Evolutionary conservation across 2,888 invertebrate species (phyloP), one percentile per base, ranked within the genome.

Genomic region (Parnassius orleans): DNA sequence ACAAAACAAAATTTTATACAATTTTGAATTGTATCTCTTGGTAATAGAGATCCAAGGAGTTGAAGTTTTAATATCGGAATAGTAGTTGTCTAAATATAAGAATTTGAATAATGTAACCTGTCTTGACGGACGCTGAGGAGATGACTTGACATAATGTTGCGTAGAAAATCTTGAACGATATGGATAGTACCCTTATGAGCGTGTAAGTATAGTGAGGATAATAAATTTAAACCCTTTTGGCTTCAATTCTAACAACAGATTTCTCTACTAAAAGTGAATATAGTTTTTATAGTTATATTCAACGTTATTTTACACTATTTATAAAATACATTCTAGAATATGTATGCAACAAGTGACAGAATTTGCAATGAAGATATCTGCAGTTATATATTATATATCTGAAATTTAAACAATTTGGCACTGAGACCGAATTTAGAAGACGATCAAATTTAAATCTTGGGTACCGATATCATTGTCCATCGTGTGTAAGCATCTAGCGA

Each of bases 21-120:
- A 81, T 65, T 72, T 60, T 77, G 3, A 61, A 55, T 68, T 67
- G 65, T 79, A 78, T 57, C 7, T 0, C 3, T 1, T 61, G 0
- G 53, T 12, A 0, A 2, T 24, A 70, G 73, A 70, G 69, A 57
- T 5, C 53, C 65, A 65, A 58, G 51, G 50, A 65, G 10, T 71
- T 57, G 60, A 66, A 65, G 64, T 61, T 69, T 64, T 59, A 53
- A 71, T 74, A 69, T 60, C 68, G 42, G 51, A 62, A 58, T 62
- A 57, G 68, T 69, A 72, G 69, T 74, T 72, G 77, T 76, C 71
- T 71, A 81, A 80, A 81, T 72, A 78, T 79, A 80, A 83, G 81
- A 80, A 83, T 88, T 88, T 90, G 88, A 90, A 90, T 90, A 88
- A 89, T 87, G 84, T 84, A 84, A 88, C 85, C 83, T 84, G 88